Conservation (phyloP, 2,113 vertebrate genomes). For the Sphyrna mokarran region DNA sequence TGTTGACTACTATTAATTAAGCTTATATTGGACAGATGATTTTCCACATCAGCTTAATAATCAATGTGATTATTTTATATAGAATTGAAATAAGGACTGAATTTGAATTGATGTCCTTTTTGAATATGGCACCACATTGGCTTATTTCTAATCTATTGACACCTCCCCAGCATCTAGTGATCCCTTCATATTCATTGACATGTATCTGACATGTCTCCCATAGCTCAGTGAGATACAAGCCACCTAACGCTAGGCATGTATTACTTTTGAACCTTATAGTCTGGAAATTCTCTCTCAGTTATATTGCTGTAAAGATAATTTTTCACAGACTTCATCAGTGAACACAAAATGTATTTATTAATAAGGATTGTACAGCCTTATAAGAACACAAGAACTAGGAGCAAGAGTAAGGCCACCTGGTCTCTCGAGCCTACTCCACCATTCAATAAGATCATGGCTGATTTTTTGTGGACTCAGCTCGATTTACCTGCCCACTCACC, state of each 20-base stretch:
- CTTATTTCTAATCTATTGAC: not conserved
- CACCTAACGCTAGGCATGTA: not conserved
- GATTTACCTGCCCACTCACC: too few relatives aligned
- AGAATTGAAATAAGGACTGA: not conserved
- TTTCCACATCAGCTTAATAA: not conserved
- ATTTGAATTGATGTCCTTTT: not conserved
- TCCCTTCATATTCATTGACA: not conserved
- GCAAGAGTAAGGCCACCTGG: too few relatives aligned
- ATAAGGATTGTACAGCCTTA: too few relatives aligned
- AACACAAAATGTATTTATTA: too few relatives aligned
- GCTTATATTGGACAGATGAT: not conserved
- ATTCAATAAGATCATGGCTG: too few relatives aligned
- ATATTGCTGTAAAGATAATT: not conserved
- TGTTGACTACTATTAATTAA: not conserved
- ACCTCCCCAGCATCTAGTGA: not conserved
- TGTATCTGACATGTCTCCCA: not conserved
- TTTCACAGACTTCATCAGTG: too few relatives aligned
- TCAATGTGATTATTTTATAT: not conserved
- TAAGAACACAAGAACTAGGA: too few relatives aligned
- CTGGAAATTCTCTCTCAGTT: not conserved
- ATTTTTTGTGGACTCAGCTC: too few relatives aligned
- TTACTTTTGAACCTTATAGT: not conserved
- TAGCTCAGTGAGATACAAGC: not conserved
- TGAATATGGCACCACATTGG: not conserved
- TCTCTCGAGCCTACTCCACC: too few relatives aligned